Percentiles rank a stretch among this genome's conserved stretches.
Conservation (phyloP, 2,113 vertebrate species). For the Micronycteris hirsuta region DNA sequence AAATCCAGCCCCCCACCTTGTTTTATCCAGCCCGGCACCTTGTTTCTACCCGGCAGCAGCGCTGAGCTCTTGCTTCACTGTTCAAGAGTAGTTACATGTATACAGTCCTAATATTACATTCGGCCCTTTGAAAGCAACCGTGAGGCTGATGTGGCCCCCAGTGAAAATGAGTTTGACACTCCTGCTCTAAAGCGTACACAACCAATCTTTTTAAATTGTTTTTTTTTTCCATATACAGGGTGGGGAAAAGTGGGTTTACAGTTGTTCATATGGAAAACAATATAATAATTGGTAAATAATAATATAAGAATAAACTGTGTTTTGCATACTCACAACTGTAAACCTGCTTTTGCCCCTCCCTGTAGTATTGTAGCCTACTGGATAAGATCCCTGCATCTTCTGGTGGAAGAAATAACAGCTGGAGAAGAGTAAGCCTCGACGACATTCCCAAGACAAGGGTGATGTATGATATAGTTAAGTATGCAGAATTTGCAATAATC, state of each 20-base stretch:
- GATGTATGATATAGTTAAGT: conserved; percentile 74
- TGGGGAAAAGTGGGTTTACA: background rate
- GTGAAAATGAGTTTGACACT: too few species aligned
- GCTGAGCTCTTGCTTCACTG: too few species aligned
- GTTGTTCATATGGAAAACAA: background rate
- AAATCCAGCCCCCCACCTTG: too few species aligned
- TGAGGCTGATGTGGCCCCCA: too few species aligned
- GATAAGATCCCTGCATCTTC: conserved; percentile 76
- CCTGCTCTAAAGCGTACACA: background rate
- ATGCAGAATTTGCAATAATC: conserved; percentile 67
- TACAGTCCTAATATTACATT: too few species aligned
- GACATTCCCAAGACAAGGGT: conserved; percentile 72
- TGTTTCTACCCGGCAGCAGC: too few species aligned
- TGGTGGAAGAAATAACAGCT: conserved; percentile 79
- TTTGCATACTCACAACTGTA: background rate
- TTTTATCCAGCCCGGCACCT: too few species aligned
- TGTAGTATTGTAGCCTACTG: conserved; percentile 75
- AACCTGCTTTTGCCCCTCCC: background rate
- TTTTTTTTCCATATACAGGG: conserved; percentile 34
- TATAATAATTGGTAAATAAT: background rate
- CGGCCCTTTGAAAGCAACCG: too few species aligned
- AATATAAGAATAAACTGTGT: background rate
- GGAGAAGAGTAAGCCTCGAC: conserved; percentile 77
- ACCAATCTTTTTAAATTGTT: conserved; percentile 31
- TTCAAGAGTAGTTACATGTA: too few species aligned